Evolutionary conservation across 37 sponge, comb jelly and placozoan genomes (phyloP).

Genomic region (Tethya wilhelma): DNA sequence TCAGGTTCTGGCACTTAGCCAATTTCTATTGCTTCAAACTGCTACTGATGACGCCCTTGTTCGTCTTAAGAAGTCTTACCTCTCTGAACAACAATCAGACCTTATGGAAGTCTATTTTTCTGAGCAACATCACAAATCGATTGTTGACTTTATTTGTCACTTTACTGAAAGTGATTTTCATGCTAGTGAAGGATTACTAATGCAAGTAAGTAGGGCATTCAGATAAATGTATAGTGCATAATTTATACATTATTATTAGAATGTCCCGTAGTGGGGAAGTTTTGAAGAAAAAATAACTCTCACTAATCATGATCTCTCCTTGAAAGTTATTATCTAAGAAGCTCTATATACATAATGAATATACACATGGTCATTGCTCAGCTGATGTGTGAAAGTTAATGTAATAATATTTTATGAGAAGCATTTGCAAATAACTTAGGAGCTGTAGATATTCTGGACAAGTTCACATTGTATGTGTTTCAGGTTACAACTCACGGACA

Average conservation of each 20-base stretch:
- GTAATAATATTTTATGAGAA: too few relatives aligned
- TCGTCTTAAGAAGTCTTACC: slow-evolving; percentile 8
- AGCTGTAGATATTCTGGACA: too few relatives aligned
- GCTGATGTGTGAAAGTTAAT: too few relatives aligned
- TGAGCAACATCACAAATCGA: slow-evolving; percentile 47
- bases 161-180: neutral
- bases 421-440: too few relatives aligned
- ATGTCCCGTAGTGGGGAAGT: too few relatives aligned
- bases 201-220: slow-evolving; percentile 19
- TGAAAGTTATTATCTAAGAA: too few relatives aligned
- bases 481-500: slow-evolving; percentile 90
- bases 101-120: slow-evolving; percentile 26
- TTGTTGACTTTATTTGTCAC: slow-evolving; percentile 44
- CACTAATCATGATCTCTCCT: too few relatives aligned
- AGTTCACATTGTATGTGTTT: neutral
- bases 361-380: too few relatives aligned
- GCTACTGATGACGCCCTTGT: slow-evolving; percentile 73
- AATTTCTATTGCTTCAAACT: slow-evolving; percentile 59
- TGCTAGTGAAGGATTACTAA: slow-evolving; percentile 6
- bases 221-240: neutral
- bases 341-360: too few relatives aligned
- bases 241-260: too few relatives aligned
- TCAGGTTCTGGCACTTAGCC: slow-evolving; percentile 42
- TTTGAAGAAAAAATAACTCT: too few relatives aligned
- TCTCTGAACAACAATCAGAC: neutral